Conservation (phyloP, 2,113 vertebrate species). For the Brachypodius melanocephalos region DNA sequence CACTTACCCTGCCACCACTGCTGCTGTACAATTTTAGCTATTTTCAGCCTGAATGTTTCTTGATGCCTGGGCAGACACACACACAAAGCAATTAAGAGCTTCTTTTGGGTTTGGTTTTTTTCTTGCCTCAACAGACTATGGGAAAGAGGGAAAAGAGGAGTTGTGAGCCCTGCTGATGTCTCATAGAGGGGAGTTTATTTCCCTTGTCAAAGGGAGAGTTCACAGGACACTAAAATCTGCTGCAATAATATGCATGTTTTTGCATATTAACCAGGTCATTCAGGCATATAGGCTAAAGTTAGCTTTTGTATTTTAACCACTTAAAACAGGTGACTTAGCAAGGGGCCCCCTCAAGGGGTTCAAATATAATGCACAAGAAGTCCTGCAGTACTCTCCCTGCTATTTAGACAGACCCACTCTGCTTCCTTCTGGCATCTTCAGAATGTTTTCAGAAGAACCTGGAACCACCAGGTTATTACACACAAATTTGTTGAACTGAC, state of each 20-base stretch:
- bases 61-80: not conserved
- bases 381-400: not conserved
- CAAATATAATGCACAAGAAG: not conserved
- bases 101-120: not conserved
- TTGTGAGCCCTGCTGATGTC: not conserved
- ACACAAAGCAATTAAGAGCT: not conserved
- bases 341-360: not conserved
- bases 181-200: not conserved
- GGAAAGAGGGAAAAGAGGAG: not conserved
- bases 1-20: fast-evolving
- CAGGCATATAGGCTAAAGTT: not conserved
- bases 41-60: not conserved
- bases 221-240: not conserved
- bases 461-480: not conserved
- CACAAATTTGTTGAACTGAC: not conserved
- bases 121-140: not conserved
- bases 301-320: not conserved
- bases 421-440: not conserved
- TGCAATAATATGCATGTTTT: not conserved
- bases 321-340: not conserved
- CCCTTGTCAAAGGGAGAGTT: not conserved
- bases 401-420: not conserved
- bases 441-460: not conserved
- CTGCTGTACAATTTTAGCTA: not conserved
- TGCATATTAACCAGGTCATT: not conserved